These are phyloP conservation scores for Sitta carolinensis DNA, from an alignment of 2,797 vertebrate species.

Conservation along the genomic window DNA sequence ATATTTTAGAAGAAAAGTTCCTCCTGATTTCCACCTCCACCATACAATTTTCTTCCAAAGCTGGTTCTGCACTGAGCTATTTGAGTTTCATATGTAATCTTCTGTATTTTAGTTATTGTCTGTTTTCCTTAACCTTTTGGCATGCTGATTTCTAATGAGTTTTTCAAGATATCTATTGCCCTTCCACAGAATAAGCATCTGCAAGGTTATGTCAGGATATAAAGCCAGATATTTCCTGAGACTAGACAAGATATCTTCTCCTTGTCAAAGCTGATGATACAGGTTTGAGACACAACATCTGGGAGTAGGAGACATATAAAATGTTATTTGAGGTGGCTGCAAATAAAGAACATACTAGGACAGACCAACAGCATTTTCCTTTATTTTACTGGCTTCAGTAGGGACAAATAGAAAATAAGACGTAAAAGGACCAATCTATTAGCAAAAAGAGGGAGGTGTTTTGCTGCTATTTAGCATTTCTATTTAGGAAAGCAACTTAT, in stretches of 20 bases:
- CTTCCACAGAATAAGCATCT: neutral
- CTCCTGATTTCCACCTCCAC: constrained; percentile 50
- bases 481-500: neutral
- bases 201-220: neutral
- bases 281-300: neutral
- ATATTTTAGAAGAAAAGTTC: constrained; percentile 44
- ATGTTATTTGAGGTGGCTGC: neutral
- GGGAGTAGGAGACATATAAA: neutral
- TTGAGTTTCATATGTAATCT: neutral
- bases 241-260: neutral
- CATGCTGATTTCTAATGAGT: neutral
- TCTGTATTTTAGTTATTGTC: neutral
- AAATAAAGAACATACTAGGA: neutral
- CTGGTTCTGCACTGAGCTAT: neutral
- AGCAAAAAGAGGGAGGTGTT: neutral
- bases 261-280: neutral
- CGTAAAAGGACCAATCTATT: neutral
- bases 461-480: neutral
- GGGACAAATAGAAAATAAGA: neutral
- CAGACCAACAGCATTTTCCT: neutral
- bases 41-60: constrained; percentile 41
- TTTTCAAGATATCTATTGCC: neutral
- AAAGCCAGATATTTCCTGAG: neutral
- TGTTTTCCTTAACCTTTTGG: neutral
- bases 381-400: neutral